Evolutionary conservation across 1,140 invertebrate genomes (phyloP).

Genomic region (Halesus radiatus): DNA sequence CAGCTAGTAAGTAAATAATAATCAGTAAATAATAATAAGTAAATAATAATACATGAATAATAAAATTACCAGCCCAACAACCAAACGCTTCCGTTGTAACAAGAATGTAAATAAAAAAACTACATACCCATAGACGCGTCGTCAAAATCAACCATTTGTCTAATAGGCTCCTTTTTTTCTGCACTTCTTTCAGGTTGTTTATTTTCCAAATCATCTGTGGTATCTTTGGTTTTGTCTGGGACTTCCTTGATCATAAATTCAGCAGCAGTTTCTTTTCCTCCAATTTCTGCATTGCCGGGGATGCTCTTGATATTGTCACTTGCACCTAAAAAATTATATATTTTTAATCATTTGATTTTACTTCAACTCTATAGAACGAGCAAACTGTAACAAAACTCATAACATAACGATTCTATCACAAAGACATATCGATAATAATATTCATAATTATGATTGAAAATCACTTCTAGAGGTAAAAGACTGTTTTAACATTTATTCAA

Average conservation of each 20-base stretch:
- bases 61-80: no score
- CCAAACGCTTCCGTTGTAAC: background rate
- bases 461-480: no score
- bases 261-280: background rate
- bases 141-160: conserved; percentile 23
- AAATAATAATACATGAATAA: no score
- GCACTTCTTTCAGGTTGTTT: background rate
- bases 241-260: background rate
- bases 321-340: background rate
- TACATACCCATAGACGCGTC: conserved; percentile 18
- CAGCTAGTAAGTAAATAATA: no score
- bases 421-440: no score
- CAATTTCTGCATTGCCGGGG: background rate
- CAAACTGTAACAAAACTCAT: no score
- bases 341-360: background rate
- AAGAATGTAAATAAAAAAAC: background rate
- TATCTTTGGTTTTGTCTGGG: no score
- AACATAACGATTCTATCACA: no score
- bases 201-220: background rate
- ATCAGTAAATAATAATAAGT: no score
- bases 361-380: no score
- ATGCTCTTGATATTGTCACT: background rate
- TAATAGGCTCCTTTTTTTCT: background rate
- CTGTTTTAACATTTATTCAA: no score
- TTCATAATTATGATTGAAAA: no score